A percentile compares a stretch with the other conserved stretches of the same genome.
These are phyloP conservation scores for Zaprionus camerounensis DNA, from an alignment of 1,140 invertebrate species.

Conservation along the genomic window DNA sequence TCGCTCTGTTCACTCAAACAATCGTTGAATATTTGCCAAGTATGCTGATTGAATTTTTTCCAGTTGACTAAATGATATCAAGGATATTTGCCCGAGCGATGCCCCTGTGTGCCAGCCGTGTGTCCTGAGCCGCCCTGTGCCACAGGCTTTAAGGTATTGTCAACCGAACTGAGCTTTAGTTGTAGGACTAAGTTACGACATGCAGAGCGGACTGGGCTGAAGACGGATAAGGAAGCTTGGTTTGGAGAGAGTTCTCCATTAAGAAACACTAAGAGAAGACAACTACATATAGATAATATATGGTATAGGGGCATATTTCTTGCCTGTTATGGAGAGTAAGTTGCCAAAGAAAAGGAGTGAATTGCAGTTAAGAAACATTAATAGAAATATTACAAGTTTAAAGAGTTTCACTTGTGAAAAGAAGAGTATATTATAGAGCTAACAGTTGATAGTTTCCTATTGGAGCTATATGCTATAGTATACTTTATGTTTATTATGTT, in stretches of 20 bases:
- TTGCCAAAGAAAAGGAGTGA: not conserved
- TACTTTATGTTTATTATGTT: too few relatives aligned
- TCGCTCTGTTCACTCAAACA: constrained; percentile 46
- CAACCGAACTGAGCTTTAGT: not conserved
- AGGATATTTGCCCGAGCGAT: constrained; percentile 79
- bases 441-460: too few relatives aligned
- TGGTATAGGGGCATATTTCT: not conserved
- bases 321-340: too few relatives aligned
- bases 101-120: constrained; percentile 27
- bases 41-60: constrained; percentile 84
- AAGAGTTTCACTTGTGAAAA: too few relatives aligned
- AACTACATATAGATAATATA: not conserved
- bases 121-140: constrained; percentile 33
- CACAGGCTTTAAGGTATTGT: constrained; percentile 44
- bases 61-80: constrained; percentile 84
- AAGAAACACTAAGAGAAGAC: not conserved
- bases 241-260: not conserved
- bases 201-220: not conserved
- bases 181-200: not conserved
- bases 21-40: constrained; percentile 83
- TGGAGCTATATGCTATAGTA: too few relatives aligned
- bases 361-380: not conserved
- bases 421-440: too few relatives aligned
- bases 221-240: not conserved
- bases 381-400: too few relatives aligned